Base-by-base conservation (phyloP, 2,113 vertebrate species). In the Ceyx margarethae region DNA sequence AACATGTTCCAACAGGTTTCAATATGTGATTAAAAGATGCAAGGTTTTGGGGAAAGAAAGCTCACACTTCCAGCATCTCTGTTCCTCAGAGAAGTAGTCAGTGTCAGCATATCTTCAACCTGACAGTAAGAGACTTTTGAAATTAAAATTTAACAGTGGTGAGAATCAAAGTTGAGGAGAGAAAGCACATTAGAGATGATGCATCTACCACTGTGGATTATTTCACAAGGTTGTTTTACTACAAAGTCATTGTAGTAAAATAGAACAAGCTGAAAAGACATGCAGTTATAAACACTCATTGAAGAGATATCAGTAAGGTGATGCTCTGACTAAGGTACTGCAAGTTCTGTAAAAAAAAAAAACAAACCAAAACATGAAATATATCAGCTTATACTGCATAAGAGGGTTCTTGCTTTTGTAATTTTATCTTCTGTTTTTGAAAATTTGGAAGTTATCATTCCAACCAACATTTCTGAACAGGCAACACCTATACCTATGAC, bases 11-110 rank as follows among this genome's bases (percentile, higher is more conserved):
- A 43, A 16, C 15, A 81, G 5, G 26, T 54, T 86, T 74, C 19
- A 13, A 75, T 72, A 45, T 7, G 5, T 61, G 4, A 66, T 74
- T 51, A 81, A 81, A 87, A 81, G 7, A 23, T 20, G 10, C 0
- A 4, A 3, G 1, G 5, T 56, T 67, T 3, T 2, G 1, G 7
- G 10, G 22, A 43, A 88, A 53, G 17, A 78, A 74, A 78, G 3
- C 6, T 35, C 45, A 6, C 4, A 28, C 37, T 73, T 88, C 19
- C 17, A 48, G 2, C 5, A 65, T 67, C 5, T 79, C 35, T 48
- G 7, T 37, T 88, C 48, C 48, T 80, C 19, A 69, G 64, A 86
- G 9, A 76, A 66, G 15, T 13, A 18, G 10, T 80, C 80, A 73
- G 9, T 81, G 25, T 84, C 71, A 51, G 6, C 8, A 17, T 37